phyloP scores from a whole-genome alignment of 2,888 invertebrate species.

The Pseudeuparius sepicola region DNA sequence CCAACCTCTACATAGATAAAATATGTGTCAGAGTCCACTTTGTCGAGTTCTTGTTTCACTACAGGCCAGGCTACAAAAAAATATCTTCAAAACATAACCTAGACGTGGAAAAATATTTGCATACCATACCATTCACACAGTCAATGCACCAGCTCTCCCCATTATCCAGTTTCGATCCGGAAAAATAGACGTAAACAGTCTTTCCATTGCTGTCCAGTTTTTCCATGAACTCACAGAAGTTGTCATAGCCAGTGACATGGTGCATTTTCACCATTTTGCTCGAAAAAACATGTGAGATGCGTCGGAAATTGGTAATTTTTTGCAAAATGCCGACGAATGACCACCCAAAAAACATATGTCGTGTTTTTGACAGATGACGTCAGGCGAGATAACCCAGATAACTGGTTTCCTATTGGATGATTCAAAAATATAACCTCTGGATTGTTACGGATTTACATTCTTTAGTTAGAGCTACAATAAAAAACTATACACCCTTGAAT shows the following conservation, averaged over 20 bases:
- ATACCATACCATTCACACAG: constrained; percentile 63
- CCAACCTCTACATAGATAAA: constrained; percentile 74
- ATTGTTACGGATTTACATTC: no score
- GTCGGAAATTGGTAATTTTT: constrained; percentile 1
- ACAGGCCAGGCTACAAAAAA: constrained; percentile 61
- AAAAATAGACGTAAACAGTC: constrained; percentile 49
- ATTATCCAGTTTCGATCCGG: constrained; percentile 51
- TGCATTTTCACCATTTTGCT: constrained; percentile 42
- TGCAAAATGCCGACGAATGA: no score
- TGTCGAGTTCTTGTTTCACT: constrained; percentile 55
- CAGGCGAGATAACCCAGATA: no score
- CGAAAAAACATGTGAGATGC: neutral
- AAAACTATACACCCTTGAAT: no score
- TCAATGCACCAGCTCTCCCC: constrained; percentile 86
- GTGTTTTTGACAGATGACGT: no score
- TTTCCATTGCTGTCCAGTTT: constrained; percentile 40
- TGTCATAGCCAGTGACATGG: constrained; percentile 50
- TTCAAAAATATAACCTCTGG: no score
- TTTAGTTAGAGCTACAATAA: no score
- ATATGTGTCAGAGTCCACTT: constrained; percentile 50
- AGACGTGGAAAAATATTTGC: constrained; percentile 2
- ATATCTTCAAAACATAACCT: constrained; percentile 4
- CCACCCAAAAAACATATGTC: no score
- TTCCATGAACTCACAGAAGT: constrained; percentile 48
- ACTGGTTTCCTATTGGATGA: no score